Conservation (phyloP, 2,113 vertebrate genomes). For the Natator depressus region DNA sequence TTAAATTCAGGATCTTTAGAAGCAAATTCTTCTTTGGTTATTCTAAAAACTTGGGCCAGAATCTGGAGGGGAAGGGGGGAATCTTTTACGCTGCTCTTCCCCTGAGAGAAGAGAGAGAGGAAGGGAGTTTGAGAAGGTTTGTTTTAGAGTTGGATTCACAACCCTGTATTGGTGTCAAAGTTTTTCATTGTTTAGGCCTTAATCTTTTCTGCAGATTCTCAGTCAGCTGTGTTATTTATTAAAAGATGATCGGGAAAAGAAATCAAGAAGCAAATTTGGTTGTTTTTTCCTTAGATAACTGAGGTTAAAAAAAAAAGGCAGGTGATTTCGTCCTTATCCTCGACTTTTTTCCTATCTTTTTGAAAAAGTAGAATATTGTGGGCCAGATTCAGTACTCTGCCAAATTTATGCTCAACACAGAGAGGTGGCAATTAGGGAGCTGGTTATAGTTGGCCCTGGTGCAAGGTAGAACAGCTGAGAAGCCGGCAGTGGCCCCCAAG, state of each 20-base stretch:
- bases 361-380: neutral
- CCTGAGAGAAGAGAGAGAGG: neutral
- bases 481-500: neutral
- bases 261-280: neutral
- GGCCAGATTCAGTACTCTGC: neutral
- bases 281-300: neutral
- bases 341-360: neutral
- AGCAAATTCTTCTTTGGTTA: neutral
- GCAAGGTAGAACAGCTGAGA: neutral
- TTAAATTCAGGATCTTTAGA: neutral
- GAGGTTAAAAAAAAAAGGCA: neutral
- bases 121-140: neutral
- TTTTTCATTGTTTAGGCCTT: neutral
- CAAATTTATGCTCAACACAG: neutral
- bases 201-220: neutral
- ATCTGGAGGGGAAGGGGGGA: neutral
- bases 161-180: neutral
- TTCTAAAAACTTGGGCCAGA: neutral
- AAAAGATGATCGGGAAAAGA: neutral
- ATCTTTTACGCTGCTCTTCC: neutral
- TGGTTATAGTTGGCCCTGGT: neutral
- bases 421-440: neutral
- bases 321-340: neutral
- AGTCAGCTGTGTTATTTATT: neutral
- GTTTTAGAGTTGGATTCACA: neutral